These are phyloP conservation scores for Pelecanoides urinatrix DNA, from an alignment of 2,113 vertebrate species.

Conservation along the genomic window DNA sequence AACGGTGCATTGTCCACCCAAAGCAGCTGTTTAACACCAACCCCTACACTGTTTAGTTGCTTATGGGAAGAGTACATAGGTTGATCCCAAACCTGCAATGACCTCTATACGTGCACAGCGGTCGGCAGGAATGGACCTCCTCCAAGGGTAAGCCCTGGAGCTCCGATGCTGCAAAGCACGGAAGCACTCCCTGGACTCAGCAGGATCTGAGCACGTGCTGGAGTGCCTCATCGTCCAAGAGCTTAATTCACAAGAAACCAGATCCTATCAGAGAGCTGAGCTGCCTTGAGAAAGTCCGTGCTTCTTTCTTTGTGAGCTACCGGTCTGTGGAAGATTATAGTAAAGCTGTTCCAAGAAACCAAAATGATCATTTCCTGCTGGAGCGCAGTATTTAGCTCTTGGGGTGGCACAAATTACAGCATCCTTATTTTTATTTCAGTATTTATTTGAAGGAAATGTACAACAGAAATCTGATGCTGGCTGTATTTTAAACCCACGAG, in stretches of 20 bases:
- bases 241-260: neutral
- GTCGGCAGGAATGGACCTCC: neutral
- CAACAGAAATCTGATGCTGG: conserved; percentile 14
- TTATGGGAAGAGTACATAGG: neutral
- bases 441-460: conserved; percentile 19
- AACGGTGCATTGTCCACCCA: neutral
- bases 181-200: neutral
- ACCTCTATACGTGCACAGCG: rapidly evolving
- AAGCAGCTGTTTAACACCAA: neutral
- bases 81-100: neutral
- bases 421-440: conserved; percentile 42
- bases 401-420: conserved; percentile 44
- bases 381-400: neutral
- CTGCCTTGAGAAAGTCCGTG: neutral
- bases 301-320: neutral
- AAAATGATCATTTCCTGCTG: conserved; percentile 41
- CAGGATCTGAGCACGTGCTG: neutral
- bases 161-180: neutral
- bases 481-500: neutral
- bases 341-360: conserved; percentile 6
- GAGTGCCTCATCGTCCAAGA: neutral
- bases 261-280: neutral
- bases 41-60: neutral
- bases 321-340: neutral
- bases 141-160: neutral